Evolutionary conservation across 2,797 vertebrate species (phyloP), one percentile per base, ranked within the genome.

Genomic region (Anguilla obscura): DNA sequence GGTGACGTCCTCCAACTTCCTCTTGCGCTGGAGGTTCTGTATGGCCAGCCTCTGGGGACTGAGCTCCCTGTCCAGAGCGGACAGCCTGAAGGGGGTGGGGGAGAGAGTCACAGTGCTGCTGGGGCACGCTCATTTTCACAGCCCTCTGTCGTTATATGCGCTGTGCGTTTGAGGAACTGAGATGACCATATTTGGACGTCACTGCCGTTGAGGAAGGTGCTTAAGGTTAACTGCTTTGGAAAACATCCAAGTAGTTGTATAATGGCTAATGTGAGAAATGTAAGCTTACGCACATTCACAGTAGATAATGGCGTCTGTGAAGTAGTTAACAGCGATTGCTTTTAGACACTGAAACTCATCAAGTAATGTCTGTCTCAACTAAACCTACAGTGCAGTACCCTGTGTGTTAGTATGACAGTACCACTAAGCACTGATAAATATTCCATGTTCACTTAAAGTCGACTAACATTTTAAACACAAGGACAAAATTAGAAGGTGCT

Each of bases 1-100:
- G 88, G 95, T 95, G 87, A 97, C 94, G 45, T 96, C 96, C 89
- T 97, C 96, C 93, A 98, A 96, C 95, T 99, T 99, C 93, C 98
- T 96, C 95, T 99, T 99, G 91, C 98, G 97, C 90, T 98, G 98
- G 90, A 94, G 93, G 92, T 97, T 99, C 92, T 97, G 97, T 93
- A 96, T 96, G 91, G 95, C 96, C 89, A 98, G 89, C 88, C 96
- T 96, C 93, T 97, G 97, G 90, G 98, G 96, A 86, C 95, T 96
- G 86, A 97, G 90, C 86, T 97, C 96, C 94, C 96, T 95, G 88
- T 97, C 96, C 93, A 95, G 86, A 93, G 95, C 92, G 76, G 94
- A 92, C 91, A 94, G 93, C 93, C 98, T 99, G 93, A 63, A 93
- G 93, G 95, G 48, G 27, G 45, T 8, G 14, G 33, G 4, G 45